Percentiles rank a stretch among this genome's conserved stretches.
phyloP scores from a whole-genome alignment of 2,113 vertebrate genomes.

The Xyrauchen texanus region DNA sequence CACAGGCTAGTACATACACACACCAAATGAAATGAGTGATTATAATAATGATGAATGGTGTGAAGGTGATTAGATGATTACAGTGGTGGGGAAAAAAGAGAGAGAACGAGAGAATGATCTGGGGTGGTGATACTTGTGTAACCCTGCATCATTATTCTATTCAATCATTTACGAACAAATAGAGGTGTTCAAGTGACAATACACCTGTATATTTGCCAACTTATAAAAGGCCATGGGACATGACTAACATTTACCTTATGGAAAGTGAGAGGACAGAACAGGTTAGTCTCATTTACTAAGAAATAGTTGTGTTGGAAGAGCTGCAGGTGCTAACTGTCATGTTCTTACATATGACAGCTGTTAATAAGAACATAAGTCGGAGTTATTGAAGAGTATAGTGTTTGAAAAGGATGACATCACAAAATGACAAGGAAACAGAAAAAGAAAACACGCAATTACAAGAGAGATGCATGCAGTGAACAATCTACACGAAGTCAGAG shows the following conservation, averaged over 20 bases:
- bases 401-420: not conserved
- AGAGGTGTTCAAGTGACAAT: not conserved
- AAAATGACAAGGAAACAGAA: not conserved
- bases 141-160: slow-evolving; percentile 1
- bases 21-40: slow-evolving; percentile 46
- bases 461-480: not conserved
- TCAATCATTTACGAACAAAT: slow-evolving; percentile 12
- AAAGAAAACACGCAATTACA: not conserved
- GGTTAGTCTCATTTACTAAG: slow-evolving; percentile 25
- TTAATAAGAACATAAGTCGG: slow-evolving; percentile 11
- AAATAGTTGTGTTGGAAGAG: not conserved
- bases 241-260: not conserved
- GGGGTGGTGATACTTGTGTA: not conserved
- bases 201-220: not conserved
- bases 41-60: slow-evolving; percentile 50
- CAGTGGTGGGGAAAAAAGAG: slow-evolving; percentile 37
- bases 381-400: not conserved
- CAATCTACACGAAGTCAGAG: not conserved
- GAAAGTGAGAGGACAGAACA: slow-evolving; percentile 19
- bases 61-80: slow-evolving; percentile 53
- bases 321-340: slow-evolving; percentile 25
- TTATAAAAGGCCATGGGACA: not conserved
- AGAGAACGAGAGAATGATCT: not conserved
- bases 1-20: slow-evolving; percentile 43
- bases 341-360: slow-evolving; percentile 17